Conservation (phyloP, 2,113 vertebrate genomes). For the Gymnarchus niloticus region DNA sequence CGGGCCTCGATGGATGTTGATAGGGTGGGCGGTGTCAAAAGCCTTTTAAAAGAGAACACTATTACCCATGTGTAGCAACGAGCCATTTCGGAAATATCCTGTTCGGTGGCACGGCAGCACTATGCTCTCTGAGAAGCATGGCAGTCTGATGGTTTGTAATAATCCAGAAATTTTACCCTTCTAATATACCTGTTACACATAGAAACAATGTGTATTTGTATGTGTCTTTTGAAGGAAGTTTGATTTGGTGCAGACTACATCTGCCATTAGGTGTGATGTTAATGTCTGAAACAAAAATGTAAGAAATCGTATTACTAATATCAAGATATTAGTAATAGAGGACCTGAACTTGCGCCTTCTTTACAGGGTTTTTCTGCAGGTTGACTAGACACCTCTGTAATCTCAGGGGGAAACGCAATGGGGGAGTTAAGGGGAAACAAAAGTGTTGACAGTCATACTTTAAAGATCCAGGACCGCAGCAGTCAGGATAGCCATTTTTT, state of each 20-base stretch:
- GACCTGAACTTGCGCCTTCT: neutral
- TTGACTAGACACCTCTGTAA: neutral
- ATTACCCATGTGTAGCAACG: constrained; percentile 28
- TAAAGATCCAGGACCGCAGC: constrained; percentile 32
- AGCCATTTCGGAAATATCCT: constrained; percentile 22
- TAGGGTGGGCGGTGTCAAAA: constrained; percentile 14
- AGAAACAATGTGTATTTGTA: neutral
- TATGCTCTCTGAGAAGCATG: neutral
- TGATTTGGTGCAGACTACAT: neutral
- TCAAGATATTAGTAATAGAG: no score
- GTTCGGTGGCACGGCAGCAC: neutral
- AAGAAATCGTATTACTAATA: no score
- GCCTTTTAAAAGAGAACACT: constrained; percentile 30
- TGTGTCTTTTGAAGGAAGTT: neutral
- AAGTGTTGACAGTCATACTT: neutral
- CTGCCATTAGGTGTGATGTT: no score
- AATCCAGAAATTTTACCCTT: no score
- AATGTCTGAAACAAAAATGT: neutral
- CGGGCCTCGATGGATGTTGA: constrained; percentile 30
- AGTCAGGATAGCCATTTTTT: constrained; percentile 32
- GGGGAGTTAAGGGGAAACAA: neutral
- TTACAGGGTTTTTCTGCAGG: neutral
- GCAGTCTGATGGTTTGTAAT: neutral
- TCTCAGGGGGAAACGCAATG: neutral
- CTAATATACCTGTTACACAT: neutral